A percentile compares a stretch with the other conserved stretches of the same genome.
phyloP scores from a whole-genome alignment of 2,888 invertebrate species.

The Amphipoea oculea region DNA sequence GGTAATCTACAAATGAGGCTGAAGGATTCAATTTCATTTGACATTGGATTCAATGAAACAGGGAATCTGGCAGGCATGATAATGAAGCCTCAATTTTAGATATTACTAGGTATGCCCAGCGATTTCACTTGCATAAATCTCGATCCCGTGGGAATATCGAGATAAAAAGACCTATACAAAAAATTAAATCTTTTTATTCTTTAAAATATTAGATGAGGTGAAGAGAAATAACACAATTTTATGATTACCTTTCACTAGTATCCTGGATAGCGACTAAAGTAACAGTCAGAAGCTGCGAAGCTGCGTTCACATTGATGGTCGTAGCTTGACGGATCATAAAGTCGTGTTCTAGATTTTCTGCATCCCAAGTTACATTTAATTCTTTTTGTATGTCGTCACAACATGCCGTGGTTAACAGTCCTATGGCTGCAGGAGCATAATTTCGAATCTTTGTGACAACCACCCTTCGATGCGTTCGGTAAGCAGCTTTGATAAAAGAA shows the following conservation, averaged over 20 bases:
- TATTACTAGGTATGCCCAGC: not conserved
- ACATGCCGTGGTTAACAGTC: slow-evolving; percentile 75
- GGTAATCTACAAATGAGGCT: not conserved
- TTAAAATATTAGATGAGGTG: not conserved
- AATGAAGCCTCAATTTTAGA: not conserved
- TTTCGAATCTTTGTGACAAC: slow-evolving; percentile 72
- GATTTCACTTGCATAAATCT: not conserved
- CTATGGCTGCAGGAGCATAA: slow-evolving; percentile 77
- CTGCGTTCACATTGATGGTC: slow-evolving; percentile 89
- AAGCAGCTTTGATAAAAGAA: slow-evolving; percentile 72
- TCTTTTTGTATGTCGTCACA: slow-evolving; percentile 78
- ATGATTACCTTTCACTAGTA: slow-evolving; percentile 86
- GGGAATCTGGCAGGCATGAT: not conserved
- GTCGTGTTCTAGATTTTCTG: slow-evolving; percentile 85
- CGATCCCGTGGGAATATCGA: not conserved
- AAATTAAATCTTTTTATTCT: not conserved
- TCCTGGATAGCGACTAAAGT: slow-evolving; percentile 90
- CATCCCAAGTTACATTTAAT: slow-evolving; percentile 72
- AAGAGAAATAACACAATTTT: slow-evolving; percentile 14
- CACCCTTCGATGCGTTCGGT: slow-evolving; percentile 68
- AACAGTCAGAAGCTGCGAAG: slow-evolving; percentile 89
- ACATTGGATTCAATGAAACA: not conserved
- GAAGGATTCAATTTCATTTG: not conserved
- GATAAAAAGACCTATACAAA: not conserved
- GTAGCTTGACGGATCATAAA: slow-evolving; percentile 90